phyloP scores from a whole-genome alignment of 1,140 invertebrate genomes.

The Ceratina australensis region DNA sequence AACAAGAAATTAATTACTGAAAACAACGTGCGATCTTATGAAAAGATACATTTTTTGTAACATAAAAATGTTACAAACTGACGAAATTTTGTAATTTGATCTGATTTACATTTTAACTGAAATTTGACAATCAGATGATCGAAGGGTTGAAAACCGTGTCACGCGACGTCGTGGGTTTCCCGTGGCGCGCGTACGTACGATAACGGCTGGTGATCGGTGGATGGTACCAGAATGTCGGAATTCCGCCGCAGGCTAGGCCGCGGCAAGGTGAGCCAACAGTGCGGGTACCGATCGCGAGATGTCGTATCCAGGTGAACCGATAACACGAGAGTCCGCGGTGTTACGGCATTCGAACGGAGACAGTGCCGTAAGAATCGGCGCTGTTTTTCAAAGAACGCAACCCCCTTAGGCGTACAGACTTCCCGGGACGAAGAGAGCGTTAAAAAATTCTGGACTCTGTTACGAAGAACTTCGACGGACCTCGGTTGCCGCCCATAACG shows the following conservation, averaged over 20 bases:
- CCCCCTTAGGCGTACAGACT: neutral
- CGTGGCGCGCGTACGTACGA: neutral
- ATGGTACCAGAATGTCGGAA: conserved; percentile 65
- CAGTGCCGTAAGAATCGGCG: conserved; percentile 56
- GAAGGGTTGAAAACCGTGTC: too few species aligned
- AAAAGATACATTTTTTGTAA: too few species aligned
- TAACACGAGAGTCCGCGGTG: conserved; percentile 31
- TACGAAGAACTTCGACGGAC: neutral
- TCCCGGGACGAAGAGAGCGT: neutral
- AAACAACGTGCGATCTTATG: too few species aligned
- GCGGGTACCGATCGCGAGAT: conserved; percentile 63
- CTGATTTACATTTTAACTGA: too few species aligned
- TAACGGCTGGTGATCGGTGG: conserved; percentile 57
- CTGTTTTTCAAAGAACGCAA: neutral
- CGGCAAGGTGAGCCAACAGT: conserved; percentile 74
- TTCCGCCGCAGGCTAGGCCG: conserved; percentile 76
- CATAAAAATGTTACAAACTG: too few species aligned
- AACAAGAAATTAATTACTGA: too few species aligned
- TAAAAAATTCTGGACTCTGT: neutral
- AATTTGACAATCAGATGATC: too few species aligned
- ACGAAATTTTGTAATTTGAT: too few species aligned
- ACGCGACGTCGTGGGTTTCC: too few species aligned
- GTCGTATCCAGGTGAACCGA: conserved; percentile 56
- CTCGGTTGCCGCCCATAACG: neutral
- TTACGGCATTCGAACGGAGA: conserved; percentile 39